Conservation (phyloP, 2,888 invertebrate species). For the Oasisia sp. region DNA sequence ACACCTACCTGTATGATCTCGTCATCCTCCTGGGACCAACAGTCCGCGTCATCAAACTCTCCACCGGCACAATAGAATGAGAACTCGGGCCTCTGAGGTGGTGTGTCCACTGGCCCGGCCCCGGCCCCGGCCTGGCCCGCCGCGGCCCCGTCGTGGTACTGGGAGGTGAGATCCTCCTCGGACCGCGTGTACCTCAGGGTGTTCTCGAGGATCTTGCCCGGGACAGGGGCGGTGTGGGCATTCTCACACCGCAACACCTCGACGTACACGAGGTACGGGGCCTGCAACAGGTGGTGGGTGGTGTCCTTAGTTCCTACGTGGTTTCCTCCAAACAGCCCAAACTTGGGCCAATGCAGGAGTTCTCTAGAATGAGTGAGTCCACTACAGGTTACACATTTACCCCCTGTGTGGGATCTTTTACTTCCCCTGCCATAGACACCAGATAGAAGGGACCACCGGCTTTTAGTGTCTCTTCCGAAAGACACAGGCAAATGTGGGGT, state of each 20-base stretch:
- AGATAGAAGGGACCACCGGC: too few relatives aligned
- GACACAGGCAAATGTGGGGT: too few relatives aligned
- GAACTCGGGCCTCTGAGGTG: conserved; percentile 51
- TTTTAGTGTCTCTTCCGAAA: too few relatives aligned
- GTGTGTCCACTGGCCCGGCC: conserved; percentile 28
- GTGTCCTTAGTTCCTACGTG: too few relatives aligned
- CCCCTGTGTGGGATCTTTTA: too few relatives aligned
- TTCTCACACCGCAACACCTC: conserved; percentile 92
- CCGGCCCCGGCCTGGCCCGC: conserved; percentile 25
- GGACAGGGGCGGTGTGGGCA: conserved; percentile 84
- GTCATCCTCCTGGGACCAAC: conserved; percentile 97
- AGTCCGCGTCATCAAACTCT: conserved; percentile 70
- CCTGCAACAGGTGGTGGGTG: conserved; percentile 68
- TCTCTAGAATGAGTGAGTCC: too few relatives aligned
- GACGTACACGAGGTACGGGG: conserved; percentile 97
- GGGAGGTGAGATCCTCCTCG: conserved; percentile 81
- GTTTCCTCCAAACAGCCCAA: too few relatives aligned
- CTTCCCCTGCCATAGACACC: too few relatives aligned
- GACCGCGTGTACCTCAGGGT: conserved; percentile 86
- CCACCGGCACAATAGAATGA: conserved; percentile 53
- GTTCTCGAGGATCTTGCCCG: conserved; percentile 77
- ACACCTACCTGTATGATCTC: conserved; percentile 80
- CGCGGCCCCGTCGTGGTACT: conserved; percentile 22
- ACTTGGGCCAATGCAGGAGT: too few relatives aligned
- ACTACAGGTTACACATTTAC: too few relatives aligned